A percentile compares a stretch with the other conserved stretches of the same genome.
These are phyloP conservation scores for Ciconia stormi DNA, from an alignment of 2,113 vertebrate species.

Conservation along the genomic window DNA sequence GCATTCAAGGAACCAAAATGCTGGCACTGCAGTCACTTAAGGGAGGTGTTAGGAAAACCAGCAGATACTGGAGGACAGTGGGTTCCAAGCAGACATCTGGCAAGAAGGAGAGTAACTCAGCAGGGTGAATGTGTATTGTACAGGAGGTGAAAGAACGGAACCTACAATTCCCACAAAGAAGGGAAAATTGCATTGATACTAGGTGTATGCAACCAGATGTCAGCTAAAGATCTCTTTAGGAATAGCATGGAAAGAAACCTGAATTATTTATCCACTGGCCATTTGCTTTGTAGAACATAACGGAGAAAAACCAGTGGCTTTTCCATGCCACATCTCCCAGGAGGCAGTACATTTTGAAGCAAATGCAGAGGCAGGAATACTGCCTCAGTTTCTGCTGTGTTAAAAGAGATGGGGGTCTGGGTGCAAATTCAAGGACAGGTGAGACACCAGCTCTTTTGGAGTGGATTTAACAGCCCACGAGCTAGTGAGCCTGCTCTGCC, in stretches of 20 bases:
- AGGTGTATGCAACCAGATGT: not conserved
- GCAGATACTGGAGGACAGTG: not conserved
- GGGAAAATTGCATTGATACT: not conserved
- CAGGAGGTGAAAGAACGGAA: not conserved
- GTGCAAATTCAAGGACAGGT: not conserved
- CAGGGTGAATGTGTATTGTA: not conserved
- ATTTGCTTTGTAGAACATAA: not conserved
- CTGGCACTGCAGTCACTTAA: not conserved
- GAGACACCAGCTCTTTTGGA: not conserved
- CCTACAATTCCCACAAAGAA: not conserved
- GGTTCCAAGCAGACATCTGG: not conserved
- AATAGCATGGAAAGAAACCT: not conserved
- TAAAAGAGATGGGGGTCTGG: not conserved
- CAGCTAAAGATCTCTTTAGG: not conserved
- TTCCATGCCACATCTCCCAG: not conserved
- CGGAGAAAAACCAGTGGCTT: not conserved
- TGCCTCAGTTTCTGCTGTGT: not conserved
- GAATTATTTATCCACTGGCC: not conserved
- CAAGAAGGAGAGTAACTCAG: not conserved
- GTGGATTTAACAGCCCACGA: not conserved
- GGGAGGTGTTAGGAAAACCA: not conserved
- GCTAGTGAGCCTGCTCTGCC: not conserved
- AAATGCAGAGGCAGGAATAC: not conserved
- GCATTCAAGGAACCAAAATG: not conserved
- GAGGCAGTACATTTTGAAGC: accelerated